phyloP scores from a whole-genome alignment of 2,888 invertebrate genomes.

The Suillia variegata region DNA sequence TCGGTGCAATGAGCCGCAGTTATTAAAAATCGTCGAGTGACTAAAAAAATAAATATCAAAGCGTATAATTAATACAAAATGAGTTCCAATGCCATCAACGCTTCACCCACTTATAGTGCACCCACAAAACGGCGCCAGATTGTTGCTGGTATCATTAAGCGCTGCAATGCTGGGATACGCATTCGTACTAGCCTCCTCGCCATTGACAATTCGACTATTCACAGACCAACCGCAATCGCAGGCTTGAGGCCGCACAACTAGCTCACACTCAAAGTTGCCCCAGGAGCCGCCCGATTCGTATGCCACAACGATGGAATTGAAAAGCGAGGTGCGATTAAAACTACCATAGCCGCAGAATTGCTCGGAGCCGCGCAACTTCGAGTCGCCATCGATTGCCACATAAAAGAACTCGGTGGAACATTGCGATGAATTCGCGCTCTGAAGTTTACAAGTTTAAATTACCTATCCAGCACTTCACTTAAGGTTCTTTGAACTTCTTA shows the following conservation, averaged over 20 bases:
- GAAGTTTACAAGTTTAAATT: neutral
- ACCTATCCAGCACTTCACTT: too few species aligned
- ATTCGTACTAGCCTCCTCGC: conserved; percentile 63
- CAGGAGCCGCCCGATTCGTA: conserved; percentile 42
- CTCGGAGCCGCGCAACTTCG: conserved; percentile 42
- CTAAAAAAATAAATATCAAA: conserved; percentile 29
- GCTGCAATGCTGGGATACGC: conserved; percentile 69
- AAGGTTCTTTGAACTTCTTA: too few species aligned
- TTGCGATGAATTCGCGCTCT: too few species aligned
- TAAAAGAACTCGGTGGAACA: conserved; percentile 54
- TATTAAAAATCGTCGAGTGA: conserved; percentile 56
- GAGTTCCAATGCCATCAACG: too few species aligned
- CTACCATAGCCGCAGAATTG: conserved; percentile 50
- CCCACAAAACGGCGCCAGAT: conserved; percentile 61
- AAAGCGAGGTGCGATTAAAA: conserved; percentile 39
- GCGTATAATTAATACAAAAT: neutral
- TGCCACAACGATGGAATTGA: conserved; percentile 44
- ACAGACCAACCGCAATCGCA: conserved; percentile 59
- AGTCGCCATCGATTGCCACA: conserved; percentile 51
- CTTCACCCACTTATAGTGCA: conserved; percentile 59
- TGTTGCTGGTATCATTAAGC: conserved; percentile 43
- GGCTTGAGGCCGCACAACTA: conserved; percentile 34
- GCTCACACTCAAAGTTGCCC: conserved; percentile 39
- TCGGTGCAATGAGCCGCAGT: conserved; percentile 64
- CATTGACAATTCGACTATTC: conserved; percentile 64